phyloP scores from a whole-genome alignment of 92 coral and sea anemone species.

The Galaxea fascicularis region DNA sequence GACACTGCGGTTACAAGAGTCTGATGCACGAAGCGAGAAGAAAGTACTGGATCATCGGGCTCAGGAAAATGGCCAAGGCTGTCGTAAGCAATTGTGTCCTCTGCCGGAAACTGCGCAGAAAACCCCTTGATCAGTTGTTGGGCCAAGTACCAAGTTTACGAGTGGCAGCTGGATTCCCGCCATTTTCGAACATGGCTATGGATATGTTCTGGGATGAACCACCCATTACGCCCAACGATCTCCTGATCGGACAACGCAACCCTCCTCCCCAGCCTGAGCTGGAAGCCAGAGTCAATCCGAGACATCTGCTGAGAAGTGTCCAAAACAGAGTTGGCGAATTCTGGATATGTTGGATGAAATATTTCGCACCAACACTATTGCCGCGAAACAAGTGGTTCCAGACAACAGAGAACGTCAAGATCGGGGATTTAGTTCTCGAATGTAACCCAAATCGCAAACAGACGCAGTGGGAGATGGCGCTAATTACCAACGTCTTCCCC shows the following conservation, averaged over 20 bases:
- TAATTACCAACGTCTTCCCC: conserved; percentile 55
- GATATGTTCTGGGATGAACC: conserved; percentile 76
- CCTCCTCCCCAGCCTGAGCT: no score
- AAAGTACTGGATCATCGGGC: no score
- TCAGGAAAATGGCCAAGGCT: no score
- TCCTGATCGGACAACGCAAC: conserved; percentile 58
- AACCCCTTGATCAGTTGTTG: conserved; percentile 64
- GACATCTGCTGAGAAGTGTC: conserved; percentile 31
- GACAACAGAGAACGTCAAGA: conserved; percentile 58
- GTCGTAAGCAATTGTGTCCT: neutral
- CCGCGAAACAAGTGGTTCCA: conserved; percentile 73
- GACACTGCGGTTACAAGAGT: no score
- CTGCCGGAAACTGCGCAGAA: no score
- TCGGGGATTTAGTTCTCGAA: conserved; percentile 65
- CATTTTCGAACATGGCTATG: conserved; percentile 65
- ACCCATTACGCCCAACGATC: conserved; percentile 57
- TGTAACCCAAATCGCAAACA: conserved; percentile 50
- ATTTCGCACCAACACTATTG: conserved; percentile 63
- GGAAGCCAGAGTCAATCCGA: conserved; percentile 68
- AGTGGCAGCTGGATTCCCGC: conserved; percentile 51
- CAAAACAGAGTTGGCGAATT: conserved; percentile 50
- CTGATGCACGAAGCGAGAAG: no score
- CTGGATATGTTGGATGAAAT: conserved; percentile 60
- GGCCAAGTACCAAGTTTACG: conserved; percentile 70
- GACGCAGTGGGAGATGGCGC: conserved; percentile 66